Percentiles rank a stretch among this genome's conserved stretches.
Conservation (phyloP, 2,113 vertebrate species). For the Morphnarchus princeps region DNA sequence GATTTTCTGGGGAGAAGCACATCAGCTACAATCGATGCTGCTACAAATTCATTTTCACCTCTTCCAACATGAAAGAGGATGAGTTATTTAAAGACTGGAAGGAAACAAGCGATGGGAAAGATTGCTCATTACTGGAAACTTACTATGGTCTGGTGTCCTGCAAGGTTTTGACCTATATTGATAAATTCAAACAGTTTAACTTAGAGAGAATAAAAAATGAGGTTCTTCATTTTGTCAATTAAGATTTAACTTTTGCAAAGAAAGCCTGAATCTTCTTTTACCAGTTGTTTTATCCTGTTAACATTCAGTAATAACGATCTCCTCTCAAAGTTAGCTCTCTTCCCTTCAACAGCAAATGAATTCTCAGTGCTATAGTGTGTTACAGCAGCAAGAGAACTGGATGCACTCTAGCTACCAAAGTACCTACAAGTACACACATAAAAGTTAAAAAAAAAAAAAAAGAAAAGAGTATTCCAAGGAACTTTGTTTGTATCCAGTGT, state of each 20-base stretch:
- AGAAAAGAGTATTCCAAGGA: background rate
- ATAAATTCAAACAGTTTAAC: slow-evolving; percentile 75
- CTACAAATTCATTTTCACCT: slow-evolving; percentile 89
- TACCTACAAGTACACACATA: background rate
- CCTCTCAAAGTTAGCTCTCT: background rate
- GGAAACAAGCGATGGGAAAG: slow-evolving; percentile 71
- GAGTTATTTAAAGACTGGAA: slow-evolving; percentile 79
- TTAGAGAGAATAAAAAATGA: slow-evolving; percentile 38
- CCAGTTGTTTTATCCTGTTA: background rate
- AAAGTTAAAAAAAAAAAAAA: background rate
- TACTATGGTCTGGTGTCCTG: slow-evolving; percentile 88
- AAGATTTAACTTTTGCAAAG: background rate
- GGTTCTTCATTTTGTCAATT: slow-evolving; percentile 48
- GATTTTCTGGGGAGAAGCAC: slow-evolving; percentile 84
- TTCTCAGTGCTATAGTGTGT: background rate
- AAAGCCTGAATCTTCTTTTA: background rate
- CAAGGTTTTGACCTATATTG: slow-evolving; percentile 86
- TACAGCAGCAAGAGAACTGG: background rate
- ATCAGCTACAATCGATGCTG: slow-evolving; percentile 89
- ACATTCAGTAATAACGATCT: background rate
- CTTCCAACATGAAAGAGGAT: slow-evolving; percentile 62
- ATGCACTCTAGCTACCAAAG: background rate
- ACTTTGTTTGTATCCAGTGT: background rate
- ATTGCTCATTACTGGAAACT: slow-evolving; percentile 81
- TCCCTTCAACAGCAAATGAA: background rate